Evolutionary conservation across 2,113 vertebrate genomes (phyloP).

Genomic region (Erinaceus europaeus): DNA sequence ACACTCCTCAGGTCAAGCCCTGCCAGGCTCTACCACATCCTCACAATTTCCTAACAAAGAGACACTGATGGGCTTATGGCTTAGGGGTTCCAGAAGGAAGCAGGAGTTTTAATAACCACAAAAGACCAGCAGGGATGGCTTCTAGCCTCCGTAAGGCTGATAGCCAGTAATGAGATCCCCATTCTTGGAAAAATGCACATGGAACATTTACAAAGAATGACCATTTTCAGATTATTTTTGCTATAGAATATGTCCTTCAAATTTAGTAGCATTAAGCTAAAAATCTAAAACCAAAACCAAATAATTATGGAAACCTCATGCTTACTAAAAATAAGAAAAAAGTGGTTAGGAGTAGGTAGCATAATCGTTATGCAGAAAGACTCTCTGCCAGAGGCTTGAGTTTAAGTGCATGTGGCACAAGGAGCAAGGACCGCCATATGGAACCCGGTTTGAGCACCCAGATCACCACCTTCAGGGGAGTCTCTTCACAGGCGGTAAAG

Average conservation of each 20-base stretch:
- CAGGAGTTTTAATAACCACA: not conserved
- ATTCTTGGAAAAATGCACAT: not conserved
- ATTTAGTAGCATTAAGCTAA: constrained; percentile 8
- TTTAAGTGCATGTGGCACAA: no score
- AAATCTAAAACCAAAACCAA: not conserved
- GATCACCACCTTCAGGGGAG: no score
- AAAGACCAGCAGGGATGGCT: not conserved
- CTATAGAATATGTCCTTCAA: not conserved
- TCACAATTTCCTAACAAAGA: no score
- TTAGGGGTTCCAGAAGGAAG: not conserved
- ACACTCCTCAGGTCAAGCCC: no score
- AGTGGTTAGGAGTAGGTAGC: no score
- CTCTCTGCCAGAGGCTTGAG: no score
- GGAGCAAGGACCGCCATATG: no score
- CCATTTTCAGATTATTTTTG: not conserved
- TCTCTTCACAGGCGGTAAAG: no score
- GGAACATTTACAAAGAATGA: constrained; percentile 19
- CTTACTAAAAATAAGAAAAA: constrained; percentile 29
- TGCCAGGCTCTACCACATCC: no score
- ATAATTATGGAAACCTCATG: not conserved
- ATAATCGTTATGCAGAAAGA: no score
- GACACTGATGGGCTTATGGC: not conserved
- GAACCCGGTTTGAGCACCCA: no score
- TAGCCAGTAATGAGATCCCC: not conserved
- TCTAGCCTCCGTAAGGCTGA: not conserved